These are phyloP conservation scores for Argyrosomus regius DNA, from an alignment of 2,797 vertebrate species.

Conservation along the genomic window DNA sequence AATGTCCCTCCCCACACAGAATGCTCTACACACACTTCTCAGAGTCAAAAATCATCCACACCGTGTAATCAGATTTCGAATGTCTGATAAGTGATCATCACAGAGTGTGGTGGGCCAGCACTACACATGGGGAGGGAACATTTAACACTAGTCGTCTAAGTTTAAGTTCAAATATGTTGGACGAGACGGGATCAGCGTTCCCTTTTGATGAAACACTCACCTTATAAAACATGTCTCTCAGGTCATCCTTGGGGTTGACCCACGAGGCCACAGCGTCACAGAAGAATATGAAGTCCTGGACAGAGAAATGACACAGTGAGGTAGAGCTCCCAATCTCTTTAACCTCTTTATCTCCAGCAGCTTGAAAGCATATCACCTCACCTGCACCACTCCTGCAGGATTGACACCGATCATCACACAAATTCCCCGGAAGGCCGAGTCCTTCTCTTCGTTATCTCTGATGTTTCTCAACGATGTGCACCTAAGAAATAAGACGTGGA, in stretches of 20 bases:
- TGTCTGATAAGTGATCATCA: constrained; percentile 78
- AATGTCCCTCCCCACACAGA: background rate
- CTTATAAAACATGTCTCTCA: constrained; percentile 98
- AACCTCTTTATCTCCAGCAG: background rate
- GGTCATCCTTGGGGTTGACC: constrained; percentile 95
- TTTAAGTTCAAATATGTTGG: background rate
- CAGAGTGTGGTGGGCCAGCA: constrained; percentile 34
- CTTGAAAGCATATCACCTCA: constrained; percentile 47
- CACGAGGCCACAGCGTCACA: constrained; percentile 97
- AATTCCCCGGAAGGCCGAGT: constrained; percentile 96
- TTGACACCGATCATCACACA: constrained; percentile 98
- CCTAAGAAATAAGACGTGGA: constrained; percentile 75
- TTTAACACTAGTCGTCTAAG: background rate
- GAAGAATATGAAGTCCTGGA: constrained; percentile 97
- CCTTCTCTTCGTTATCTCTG: constrained; percentile 96
- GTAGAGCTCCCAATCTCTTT: accelerated
- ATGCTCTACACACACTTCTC: constrained; percentile 63
- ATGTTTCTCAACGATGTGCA: constrained; percentile 96
- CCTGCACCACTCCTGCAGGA: constrained; percentile 95
- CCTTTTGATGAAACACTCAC: constrained; percentile 68
- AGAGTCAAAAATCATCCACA: constrained; percentile 69
- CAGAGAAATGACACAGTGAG: constrained; percentile 14
- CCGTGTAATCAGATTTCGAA: constrained; percentile 76
- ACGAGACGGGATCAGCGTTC: background rate
- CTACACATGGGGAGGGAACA: background rate